A percentile compares a stretch with the other conserved stretches of the same genome.
Conservation (phyloP, 2,888 invertebrate species). For the Dryobotodes eremita region DNA sequence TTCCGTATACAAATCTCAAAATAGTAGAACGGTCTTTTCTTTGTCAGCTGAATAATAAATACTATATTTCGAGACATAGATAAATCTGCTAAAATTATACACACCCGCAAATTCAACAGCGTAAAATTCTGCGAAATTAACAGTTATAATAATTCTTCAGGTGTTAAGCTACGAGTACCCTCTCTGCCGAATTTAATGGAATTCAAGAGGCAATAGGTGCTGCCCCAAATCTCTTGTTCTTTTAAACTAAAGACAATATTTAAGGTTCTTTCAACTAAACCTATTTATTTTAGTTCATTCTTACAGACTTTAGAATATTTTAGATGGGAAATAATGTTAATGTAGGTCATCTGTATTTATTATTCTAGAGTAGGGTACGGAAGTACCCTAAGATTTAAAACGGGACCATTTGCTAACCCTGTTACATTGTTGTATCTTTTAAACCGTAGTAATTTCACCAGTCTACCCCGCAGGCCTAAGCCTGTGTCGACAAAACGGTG, state of each 20-base stretch:
- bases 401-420: background rate
- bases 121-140: conserved; percentile 6
- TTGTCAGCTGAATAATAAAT: too few relatives aligned
- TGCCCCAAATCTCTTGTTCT: background rate
- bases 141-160: background rate
- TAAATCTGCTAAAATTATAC: too few relatives aligned
- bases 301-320: background rate
- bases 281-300: background rate
- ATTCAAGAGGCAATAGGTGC: background rate
- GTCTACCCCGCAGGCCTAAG: too few relatives aligned
- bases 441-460: too few relatives aligned
- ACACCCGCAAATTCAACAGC: too few relatives aligned
- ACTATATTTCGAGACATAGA: too few relatives aligned
- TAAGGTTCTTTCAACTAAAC: background rate
- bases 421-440: background rate
- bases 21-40: background rate
- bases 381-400: background rate
- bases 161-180: background rate
- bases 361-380: too few relatives aligned
- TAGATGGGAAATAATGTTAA: background rate
- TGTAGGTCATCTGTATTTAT: background rate
- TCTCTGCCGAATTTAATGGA: conserved; percentile 30
- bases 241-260: conserved; percentile 21
- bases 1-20: too few relatives aligned
- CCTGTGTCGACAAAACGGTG: too few relatives aligned